Evolutionary conservation across 1,140 invertebrate species (phyloP).

Genomic region (Lepidurus arcticus): DNA sequence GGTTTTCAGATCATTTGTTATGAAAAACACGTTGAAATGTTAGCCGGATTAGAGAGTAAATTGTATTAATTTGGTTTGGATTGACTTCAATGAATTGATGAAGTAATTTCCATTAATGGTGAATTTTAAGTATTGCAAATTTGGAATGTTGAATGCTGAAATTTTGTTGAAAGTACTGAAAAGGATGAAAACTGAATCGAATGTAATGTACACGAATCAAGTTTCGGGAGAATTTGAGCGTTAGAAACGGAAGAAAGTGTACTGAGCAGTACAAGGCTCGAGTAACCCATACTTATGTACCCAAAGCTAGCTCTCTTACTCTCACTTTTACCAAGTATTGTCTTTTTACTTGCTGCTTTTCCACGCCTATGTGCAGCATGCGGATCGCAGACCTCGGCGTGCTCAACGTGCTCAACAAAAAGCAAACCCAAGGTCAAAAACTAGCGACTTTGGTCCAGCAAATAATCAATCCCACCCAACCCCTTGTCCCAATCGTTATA

Average conservation of each 20-base stretch:
- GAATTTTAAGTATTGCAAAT: too few species aligned
- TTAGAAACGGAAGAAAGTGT: background rate
- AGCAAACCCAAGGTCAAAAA: background rate
- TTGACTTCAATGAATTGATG: too few species aligned
- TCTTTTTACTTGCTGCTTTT: background rate
- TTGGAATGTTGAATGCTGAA: too few species aligned
- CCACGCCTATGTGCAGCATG: constrained; percentile 3
- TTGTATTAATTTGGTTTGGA: too few species aligned
- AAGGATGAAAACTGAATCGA: background rate
- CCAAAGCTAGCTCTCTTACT: background rate
- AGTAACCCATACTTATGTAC: background rate
- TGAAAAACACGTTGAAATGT: too few species aligned
- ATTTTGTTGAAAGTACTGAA: too few species aligned
- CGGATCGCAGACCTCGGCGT: constrained; percentile 6
- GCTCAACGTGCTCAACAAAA: background rate
- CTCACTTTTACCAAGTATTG: background rate
- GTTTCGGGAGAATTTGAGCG: background rate
- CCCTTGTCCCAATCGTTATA: too few species aligned
- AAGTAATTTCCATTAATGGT: too few species aligned
- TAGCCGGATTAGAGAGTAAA: too few species aligned
- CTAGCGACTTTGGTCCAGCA: background rate
- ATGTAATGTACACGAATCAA: background rate
- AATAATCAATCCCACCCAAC: too few species aligned
- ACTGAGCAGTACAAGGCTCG: background rate
- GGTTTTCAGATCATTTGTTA: too few species aligned